Evolutionary conservation across 2,113 vertebrate species (phyloP).

Genomic region (Lampris megalopsis): DNA sequence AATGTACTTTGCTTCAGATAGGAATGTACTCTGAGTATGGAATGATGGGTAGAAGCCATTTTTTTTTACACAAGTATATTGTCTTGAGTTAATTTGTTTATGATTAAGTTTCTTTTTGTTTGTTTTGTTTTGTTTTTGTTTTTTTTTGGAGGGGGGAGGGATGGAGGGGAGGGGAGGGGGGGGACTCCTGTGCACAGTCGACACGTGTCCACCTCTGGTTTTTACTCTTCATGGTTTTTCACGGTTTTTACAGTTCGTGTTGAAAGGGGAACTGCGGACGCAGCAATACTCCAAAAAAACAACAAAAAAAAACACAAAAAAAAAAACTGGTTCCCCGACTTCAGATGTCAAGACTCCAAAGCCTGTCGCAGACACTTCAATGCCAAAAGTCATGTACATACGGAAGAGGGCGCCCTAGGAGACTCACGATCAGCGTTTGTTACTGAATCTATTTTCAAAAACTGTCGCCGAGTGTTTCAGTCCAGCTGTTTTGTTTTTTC

Average conservation of each 20-base stretch:
- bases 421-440: slow-evolving; percentile 72
- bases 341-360: slow-evolving; percentile 83
- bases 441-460: slow-evolving; percentile 63
- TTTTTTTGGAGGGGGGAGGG: slow-evolving; percentile 29
- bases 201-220: slow-evolving; percentile 62
- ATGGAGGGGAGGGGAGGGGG: too few species aligned
- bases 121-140: slow-evolving; percentile 62
- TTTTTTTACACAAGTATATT: slow-evolving; percentile 60
- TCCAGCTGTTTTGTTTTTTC: not conserved
- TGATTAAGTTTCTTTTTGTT: slow-evolving; percentile 49
- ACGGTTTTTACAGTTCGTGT: slow-evolving; percentile 60
- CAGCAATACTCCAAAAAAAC: slow-evolving; percentile 77
- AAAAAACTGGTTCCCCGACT: slow-evolving; percentile 63
- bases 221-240: slow-evolving; percentile 44
- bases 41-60: slow-evolving; percentile 84
- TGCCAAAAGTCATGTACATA: slow-evolving; percentile 82
- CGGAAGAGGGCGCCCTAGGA: slow-evolving; percentile 67
- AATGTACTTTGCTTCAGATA: slow-evolving; percentile 79
- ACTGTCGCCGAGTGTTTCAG: not conserved
- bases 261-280: slow-evolving; percentile 72
- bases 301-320: not conserved
- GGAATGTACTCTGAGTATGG: slow-evolving; percentile 87
- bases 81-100: slow-evolving; percentile 54
- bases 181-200: slow-evolving; percentile 52
- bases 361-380: slow-evolving; percentile 76